Conservation (phyloP, 2,113 vertebrate species). For the Tychaedon coryphoeus region DNA sequence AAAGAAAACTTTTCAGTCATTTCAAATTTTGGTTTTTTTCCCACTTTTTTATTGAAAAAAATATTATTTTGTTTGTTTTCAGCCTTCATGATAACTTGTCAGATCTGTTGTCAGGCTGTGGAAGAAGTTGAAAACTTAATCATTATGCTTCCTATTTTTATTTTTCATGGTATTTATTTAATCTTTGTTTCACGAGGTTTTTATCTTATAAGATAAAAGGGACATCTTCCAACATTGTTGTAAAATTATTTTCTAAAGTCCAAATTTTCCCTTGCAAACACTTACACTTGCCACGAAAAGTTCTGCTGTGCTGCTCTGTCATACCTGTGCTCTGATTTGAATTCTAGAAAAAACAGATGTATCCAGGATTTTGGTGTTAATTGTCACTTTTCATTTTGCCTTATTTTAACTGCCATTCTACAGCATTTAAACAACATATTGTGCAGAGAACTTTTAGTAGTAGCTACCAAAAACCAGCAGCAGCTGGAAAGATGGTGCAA, state of each 20-base stretch:
- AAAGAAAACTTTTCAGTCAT: not conserved
- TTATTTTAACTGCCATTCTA: not conserved
- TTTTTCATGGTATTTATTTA: slow-evolving; percentile 4
- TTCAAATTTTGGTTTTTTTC: fast-evolving
- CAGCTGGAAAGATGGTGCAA: not conserved
- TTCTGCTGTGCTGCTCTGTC: not conserved
- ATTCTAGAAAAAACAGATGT: not conserved
- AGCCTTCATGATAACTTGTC: not conserved
- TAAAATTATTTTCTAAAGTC: not conserved
- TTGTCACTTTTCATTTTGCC: not conserved
- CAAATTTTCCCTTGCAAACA: slow-evolving; percentile 40
- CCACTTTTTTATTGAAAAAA: not conserved
- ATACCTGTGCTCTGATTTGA: not conserved
- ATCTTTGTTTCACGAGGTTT: not conserved
- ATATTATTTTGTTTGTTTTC: not conserved
- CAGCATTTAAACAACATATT: not conserved
- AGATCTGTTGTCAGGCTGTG: not conserved
- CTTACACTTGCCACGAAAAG: not conserved
- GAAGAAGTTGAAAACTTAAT: slow-evolving; percentile 11
- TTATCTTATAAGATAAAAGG: not conserved
- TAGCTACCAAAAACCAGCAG: not conserved
- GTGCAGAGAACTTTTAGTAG: not conserved
- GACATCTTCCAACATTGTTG: not conserved
- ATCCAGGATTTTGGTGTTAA: not conserved
- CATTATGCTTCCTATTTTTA: not conserved